These are phyloP conservation scores for Harmothoe impar DNA, from an alignment of 2,888 invertebrate species.

Conservation along the genomic window DNA sequence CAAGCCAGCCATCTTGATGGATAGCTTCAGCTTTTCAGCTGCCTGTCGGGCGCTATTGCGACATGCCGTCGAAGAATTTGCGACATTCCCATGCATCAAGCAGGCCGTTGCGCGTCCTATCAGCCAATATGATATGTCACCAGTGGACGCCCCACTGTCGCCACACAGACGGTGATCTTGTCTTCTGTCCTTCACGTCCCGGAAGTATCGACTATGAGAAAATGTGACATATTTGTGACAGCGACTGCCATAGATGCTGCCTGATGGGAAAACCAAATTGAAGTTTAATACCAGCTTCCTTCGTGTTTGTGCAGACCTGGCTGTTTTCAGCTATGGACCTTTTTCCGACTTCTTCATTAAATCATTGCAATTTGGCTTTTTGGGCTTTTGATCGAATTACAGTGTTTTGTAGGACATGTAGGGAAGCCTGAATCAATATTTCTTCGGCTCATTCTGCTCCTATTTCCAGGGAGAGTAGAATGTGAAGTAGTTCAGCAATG, in stretches of 20 bases:
- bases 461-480: too few relatives aligned
- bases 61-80: slow-evolving; percentile 33
- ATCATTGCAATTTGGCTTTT: not conserved
- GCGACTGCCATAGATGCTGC: not conserved
- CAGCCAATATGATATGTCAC: not conserved
- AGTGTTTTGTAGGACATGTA: too few relatives aligned
- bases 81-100: slow-evolving; percentile 42
- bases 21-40: not conserved
- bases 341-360: not conserved
- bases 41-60: not conserved
- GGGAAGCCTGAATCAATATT: too few relatives aligned
- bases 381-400: not conserved
- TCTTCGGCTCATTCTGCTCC: too few relatives aligned
- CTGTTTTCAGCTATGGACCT: not conserved
- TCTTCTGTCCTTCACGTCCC: not conserved
- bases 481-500: too few relatives aligned
- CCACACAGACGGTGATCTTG: not conserved
- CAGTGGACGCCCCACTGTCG: not conserved
- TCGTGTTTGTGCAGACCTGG: not conserved
- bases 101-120: not conserved
- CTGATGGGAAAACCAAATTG: slow-evolving; percentile 20
- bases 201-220: slow-evolving; percentile 1
- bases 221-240: slow-evolving; percentile 14
- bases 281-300: slow-evolving; percentile 1
- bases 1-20: slow-evolving; percentile 41